Evolutionary conservation across 2,113 vertebrate genomes (phyloP).

Genomic region (Fregata magnificens): DNA sequence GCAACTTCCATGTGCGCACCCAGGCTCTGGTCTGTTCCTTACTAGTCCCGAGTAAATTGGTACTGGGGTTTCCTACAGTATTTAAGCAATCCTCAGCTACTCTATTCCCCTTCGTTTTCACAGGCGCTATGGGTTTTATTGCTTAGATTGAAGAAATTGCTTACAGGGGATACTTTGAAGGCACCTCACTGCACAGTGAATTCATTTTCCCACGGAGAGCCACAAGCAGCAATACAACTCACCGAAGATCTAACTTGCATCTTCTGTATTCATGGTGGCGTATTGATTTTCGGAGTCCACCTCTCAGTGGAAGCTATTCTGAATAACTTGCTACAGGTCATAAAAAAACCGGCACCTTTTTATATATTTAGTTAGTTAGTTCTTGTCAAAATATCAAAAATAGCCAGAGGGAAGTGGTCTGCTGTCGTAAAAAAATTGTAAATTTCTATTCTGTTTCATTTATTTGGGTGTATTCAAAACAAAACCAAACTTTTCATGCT

Average conservation of each 20-base stretch:
- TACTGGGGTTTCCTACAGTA: neutral
- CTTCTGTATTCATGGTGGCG: neutral
- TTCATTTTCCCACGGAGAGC: neutral
- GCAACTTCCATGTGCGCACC: fast-evolving
- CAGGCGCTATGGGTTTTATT: neutral
- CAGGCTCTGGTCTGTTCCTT: neutral
- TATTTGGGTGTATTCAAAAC: neutral
- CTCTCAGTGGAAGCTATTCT: neutral
- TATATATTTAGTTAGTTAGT: neutral
- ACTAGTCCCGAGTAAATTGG: neutral
- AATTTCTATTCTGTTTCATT: neutral
- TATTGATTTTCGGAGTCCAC: neutral
- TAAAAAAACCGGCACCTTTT: neutral
- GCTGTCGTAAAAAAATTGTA: neutral
- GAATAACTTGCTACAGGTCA: neutral
- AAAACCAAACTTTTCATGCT: neutral
- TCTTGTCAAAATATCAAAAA: neutral
- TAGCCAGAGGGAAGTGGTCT: neutral
- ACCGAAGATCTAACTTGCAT: neutral
- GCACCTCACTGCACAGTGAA: fast-evolving
- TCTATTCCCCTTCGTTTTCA: neutral
- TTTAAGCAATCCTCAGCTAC: neutral
- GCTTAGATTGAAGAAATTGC: neutral
- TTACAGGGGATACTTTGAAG: neutral
- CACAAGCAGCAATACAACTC: neutral